Base-by-base conservation (phyloP, 2,797 vertebrate species). In the Pelobates cultripes region DNA sequence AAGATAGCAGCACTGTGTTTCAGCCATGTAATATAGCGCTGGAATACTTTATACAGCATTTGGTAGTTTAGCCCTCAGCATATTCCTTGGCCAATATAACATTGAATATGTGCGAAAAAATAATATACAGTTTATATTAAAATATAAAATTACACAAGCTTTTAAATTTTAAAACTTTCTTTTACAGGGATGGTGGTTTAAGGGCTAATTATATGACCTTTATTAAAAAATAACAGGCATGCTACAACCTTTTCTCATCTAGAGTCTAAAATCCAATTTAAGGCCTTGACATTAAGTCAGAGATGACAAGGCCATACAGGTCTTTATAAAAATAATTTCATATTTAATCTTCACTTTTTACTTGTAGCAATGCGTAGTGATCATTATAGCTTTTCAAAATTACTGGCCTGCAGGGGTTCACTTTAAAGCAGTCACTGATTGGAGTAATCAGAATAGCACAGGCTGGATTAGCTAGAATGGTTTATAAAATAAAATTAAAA, bases 401-500 rank as follows among this genome's bases (percentile, higher is more conserved):
- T 86, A 86, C 85, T 85, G 79, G 88, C 87, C 86, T 86, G 87
- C 89, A 87, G 90, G 90, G 87, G 87, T 76, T 85, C 87, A 87
- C 88, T 86, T 90, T 88, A 88, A 88, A 90, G 86, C 75, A 8
- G 55, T 1, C 80, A 82, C 87, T 89, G 89, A 90, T 88, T 90
- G 90, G 88, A 88, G 87, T 88, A 89, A 91, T 91, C 89, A 88
- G 74, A 84, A 88, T 85, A 90, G 86, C 87, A 87, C 71, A 68
- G 89, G 86, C 87, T 86, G 85, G 86, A 90, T 91, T 89, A 90
- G 84, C 87, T 71, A 82, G 63, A 87, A 84, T 89, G 87, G 88
- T 87, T 91, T 88, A 88, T 87, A 87, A 88, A 90, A 85, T 85
- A 85, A 89, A 90, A 90, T 90, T 86, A 88, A 91, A 89, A 89